Evolutionary conservation across 2,888 invertebrate species (phyloP).

Genomic region (Cancer borealis): DNA sequence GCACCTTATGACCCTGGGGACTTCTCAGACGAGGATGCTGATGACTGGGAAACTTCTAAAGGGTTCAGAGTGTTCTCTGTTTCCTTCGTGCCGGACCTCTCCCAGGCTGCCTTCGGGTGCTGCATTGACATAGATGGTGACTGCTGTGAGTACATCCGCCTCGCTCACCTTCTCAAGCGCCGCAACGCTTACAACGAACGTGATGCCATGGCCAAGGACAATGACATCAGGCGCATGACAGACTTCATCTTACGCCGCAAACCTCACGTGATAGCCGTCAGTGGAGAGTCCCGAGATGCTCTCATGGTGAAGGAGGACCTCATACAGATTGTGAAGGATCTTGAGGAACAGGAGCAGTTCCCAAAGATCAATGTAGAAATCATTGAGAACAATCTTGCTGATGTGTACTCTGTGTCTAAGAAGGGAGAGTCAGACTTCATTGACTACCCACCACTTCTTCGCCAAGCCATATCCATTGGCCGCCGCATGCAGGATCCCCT

Average conservation of each 20-base stretch:
- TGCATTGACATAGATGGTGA: conserved; percentile 94
- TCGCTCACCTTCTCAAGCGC: conserved; percentile 91
- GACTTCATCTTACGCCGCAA: conserved; percentile 94
- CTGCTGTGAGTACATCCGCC: conserved; percentile 92
- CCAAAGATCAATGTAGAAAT: conserved; percentile 93
- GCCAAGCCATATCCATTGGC: conserved; percentile 96
- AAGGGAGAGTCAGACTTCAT: conserved; percentile 92
- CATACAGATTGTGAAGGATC: conserved; percentile 86
- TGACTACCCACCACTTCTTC: conserved; percentile 93
- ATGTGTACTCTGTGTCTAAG: conserved; percentile 93
- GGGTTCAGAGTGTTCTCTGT: conserved; percentile 93
- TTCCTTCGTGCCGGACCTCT: conserved; percentile 91
- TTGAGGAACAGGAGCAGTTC: conserved; percentile 91
- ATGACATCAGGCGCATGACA: conserved; percentile 85
- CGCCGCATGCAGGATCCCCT: conserved; percentile 96
- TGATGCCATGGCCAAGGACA: conserved; percentile 85
- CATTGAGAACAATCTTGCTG: conserved; percentile 95
- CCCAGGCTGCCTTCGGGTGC: conserved; percentile 92
- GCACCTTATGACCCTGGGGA: conserved; percentile 89
- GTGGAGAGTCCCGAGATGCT: conserved; percentile 94
- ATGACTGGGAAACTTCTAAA: conserved; percentile 92
- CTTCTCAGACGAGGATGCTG: conserved; percentile 91
- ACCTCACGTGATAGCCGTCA: conserved; percentile 95
- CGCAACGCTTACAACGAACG: conserved; percentile 87
- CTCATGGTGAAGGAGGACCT: conserved; percentile 89